Evolutionary conservation across 2,797 vertebrate species (phyloP), one percentile per base, ranked within the genome.

Genomic region (Acanthurus lineatus): DNA sequence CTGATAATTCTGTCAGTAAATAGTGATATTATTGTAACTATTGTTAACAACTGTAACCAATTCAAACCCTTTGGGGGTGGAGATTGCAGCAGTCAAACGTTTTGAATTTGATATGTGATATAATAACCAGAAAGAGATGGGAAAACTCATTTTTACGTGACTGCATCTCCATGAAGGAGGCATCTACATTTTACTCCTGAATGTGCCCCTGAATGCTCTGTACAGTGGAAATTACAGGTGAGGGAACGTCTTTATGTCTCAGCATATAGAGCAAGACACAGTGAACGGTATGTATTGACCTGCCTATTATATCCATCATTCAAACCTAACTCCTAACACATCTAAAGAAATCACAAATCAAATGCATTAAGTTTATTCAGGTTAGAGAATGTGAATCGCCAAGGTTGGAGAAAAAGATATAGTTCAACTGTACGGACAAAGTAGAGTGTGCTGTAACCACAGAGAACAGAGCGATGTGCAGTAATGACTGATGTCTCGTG

Each of bases 401-500:
- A 12, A 64, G 22, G 56, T 66, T 53, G 9, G 63, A 56, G 40
- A 42, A 11, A 42, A 42, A 42, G 2, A 65, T 65, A 64, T 53
- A 38, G n/a, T 68, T 78, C 20, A 69, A 61, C 61, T 51, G 25
- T 45, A 22, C 25, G 52, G 22, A 42, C 32, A 35, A 25, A 73
- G 53, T 17, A 60, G 14, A 44, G 61, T 56, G 25, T 42, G 38
- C 56, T 70, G 66, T 73, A 63, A 74, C 61, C 63, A 83, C 70
- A 25, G 25, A 68, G 63, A 76, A 64, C 63, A 56, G 40, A 73
- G 49, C 45, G 25, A 57, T 20, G 65, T 49, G 56, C 25, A 58
- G 73, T 60, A 62, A 79, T 91, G 88, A 94, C 86, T 80, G 81
- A 93, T 92, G 86, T 49, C 77, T 81, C 9, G 15, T 84, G 87